phyloP scores from a whole-genome alignment of 2,797 vertebrate species.

The Morus bassanus region DNA sequence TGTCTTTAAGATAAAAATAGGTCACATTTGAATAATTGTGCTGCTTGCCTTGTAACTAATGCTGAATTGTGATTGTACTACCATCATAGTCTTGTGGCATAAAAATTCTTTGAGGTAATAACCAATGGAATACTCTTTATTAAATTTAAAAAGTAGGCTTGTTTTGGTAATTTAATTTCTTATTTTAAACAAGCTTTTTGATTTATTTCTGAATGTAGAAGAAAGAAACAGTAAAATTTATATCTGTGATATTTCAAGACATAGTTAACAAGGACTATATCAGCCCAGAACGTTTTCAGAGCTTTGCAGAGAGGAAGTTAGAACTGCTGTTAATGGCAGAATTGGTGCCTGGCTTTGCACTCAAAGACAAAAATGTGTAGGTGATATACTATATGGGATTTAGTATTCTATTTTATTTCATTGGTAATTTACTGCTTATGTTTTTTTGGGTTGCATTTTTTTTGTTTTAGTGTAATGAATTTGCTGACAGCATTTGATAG shows the following conservation, averaged over 20 bases:
- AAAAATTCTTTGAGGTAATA: constrained; percentile 20
- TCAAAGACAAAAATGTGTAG: background rate
- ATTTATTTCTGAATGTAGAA: background rate
- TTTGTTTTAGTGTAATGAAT: background rate
- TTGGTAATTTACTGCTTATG: background rate
- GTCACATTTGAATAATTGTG: constrained; percentile 46
- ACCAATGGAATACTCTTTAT: background rate
- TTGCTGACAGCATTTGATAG: background rate
- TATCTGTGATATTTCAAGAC: background rate
- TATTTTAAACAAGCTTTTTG: background rate
- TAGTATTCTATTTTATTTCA: background rate
- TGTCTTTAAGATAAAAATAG: constrained; percentile 46
- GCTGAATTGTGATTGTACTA: background rate
- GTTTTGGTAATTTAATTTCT: background rate
- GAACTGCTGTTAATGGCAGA: background rate
- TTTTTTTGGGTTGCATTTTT: background rate
- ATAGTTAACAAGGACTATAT: background rate
- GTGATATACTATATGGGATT: background rate
- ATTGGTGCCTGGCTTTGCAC: background rate
- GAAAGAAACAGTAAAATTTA: background rate
- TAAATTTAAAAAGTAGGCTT: background rate
- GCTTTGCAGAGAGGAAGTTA: background rate
- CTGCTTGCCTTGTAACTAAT: background rate
- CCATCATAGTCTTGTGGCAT: background rate
- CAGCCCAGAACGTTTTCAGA: background rate